Evolutionary conservation across 1,140 invertebrate genomes (phyloP).

Genomic region (Aphaenogaster ashmeadi): DNA sequence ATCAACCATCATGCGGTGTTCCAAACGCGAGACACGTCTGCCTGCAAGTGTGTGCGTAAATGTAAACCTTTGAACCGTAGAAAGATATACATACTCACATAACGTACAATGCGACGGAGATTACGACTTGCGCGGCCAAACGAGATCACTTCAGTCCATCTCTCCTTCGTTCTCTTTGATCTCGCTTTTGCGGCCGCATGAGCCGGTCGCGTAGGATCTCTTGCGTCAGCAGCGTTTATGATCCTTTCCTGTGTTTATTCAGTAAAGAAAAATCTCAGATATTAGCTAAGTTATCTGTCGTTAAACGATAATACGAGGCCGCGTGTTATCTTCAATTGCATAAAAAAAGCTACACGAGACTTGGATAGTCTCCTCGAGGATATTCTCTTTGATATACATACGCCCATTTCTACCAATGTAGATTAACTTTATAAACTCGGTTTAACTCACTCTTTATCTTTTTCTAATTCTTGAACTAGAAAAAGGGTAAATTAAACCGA

Average conservation of each 20-base stretch:
- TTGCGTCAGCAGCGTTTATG: neutral
- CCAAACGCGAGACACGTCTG: neutral
- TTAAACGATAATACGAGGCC: neutral
- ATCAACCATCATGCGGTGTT: neutral
- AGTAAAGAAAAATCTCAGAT: neutral
- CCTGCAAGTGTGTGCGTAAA: neutral
- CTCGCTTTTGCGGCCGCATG: neutral
- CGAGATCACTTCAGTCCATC: slow-evolving; percentile 7
- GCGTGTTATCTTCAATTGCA: neutral
- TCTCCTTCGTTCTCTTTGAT: slow-evolving; percentile 27
- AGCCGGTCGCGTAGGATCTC: neutral
- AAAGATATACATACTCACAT: neutral
- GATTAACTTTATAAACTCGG: too few species aligned
- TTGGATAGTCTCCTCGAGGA: neutral
- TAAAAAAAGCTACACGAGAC: neutral
- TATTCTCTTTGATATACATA: neutral
- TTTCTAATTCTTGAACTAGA: too few species aligned
- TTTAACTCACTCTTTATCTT: too few species aligned
- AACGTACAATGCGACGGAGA: slow-evolving; percentile 12
- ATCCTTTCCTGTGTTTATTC: slow-evolving; percentile 6
- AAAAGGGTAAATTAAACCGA: too few species aligned
- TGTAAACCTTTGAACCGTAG: neutral
- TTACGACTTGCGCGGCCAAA: neutral
- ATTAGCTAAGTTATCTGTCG: neutral
- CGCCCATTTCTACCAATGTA: too few species aligned